Percentiles rank a stretch among this genome's conserved stretches.
Evolutionary conservation across 2,888 invertebrate species (phyloP).

Genomic region (Trachelus troglodyta): DNA sequence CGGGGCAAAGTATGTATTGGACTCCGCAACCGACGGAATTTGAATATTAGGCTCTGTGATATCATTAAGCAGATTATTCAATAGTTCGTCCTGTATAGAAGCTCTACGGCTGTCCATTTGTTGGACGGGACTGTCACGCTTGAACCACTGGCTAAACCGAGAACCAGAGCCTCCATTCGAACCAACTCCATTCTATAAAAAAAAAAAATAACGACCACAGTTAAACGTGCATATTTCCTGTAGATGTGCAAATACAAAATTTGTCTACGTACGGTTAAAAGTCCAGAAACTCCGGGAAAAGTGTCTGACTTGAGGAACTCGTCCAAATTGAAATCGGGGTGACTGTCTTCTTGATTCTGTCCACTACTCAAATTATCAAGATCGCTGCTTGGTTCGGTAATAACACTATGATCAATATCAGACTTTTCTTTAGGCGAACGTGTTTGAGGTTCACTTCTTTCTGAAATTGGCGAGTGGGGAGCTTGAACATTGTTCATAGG

Average conservation of each 20-base stretch:
- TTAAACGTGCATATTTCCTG: slow-evolving; percentile 10
- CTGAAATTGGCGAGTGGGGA: slow-evolving; percentile 62
- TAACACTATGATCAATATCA: slow-evolving; percentile 30
- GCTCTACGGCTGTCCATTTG: slow-evolving; percentile 68
- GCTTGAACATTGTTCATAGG: slow-evolving; percentile 48
- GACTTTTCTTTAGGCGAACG: slow-evolving; percentile 42
- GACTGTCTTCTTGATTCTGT: slow-evolving; percentile 33
- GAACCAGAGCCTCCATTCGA: slow-evolving; percentile 71
- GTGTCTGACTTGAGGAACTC: slow-evolving; percentile 86
- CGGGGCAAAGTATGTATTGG: slow-evolving; percentile 77
- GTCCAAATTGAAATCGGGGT: slow-evolving; percentile 80
- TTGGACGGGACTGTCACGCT: slow-evolving; percentile 73
- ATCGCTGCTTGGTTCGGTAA: slow-evolving; percentile 40
- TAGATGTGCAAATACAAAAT: not conserved
- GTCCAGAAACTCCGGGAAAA: slow-evolving; percentile 79
- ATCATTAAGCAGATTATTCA: slow-evolving; percentile 75
- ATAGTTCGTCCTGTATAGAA: slow-evolving; percentile 72
- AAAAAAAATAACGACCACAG: slow-evolving; percentile 13
- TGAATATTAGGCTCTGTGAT: slow-evolving; percentile 67
- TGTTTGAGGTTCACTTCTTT: slow-evolving; percentile 47
- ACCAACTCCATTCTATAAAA: slow-evolving; percentile 73
- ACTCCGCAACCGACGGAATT: slow-evolving; percentile 66
- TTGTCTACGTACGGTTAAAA: slow-evolving; percentile 73
- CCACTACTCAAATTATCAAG: slow-evolving; percentile 38
- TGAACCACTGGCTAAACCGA: slow-evolving; percentile 86